These are phyloP conservation scores for Vulpes ferrilata DNA, from an alignment of 2,113 vertebrate genomes.

Conservation along the genomic window DNA sequence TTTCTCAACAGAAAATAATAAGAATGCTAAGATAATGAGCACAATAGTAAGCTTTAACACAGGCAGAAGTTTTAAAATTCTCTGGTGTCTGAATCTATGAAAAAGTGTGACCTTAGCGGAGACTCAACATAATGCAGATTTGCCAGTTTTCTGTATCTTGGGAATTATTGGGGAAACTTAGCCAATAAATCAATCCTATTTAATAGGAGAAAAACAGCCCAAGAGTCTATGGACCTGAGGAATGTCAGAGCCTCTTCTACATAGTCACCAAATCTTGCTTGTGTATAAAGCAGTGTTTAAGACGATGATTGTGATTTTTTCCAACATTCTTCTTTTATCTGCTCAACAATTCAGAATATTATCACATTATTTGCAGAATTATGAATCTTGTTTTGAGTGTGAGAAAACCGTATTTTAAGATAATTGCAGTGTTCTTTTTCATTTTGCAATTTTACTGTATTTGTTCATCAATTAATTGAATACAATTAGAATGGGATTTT, in stretches of 20 bases:
- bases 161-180: slow-evolving; percentile 85
- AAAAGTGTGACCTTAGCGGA: slow-evolving; percentile 82
- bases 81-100: slow-evolving; percentile 84
- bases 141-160: slow-evolving; percentile 84
- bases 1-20: slow-evolving; percentile 61
- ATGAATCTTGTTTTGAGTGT: background rate
- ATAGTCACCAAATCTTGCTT: slow-evolving; percentile 78
- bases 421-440: background rate
- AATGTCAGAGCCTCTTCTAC: slow-evolving; percentile 79
- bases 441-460: background rate
- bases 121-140: slow-evolving; percentile 79
- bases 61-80: slow-evolving; percentile 84
- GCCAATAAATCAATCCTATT: slow-evolving; percentile 77
- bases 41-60: slow-evolving; percentile 72
- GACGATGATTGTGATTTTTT: background rate
- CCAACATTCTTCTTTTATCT: background rate
- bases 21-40: slow-evolving; percentile 76
- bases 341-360: background rate
- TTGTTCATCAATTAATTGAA: background rate
- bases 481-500: background rate
- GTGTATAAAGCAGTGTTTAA: slow-evolving; percentile 72
- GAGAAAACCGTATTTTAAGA: background rate
- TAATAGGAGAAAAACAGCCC: slow-evolving; percentile 70
- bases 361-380: background rate
- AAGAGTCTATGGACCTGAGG: slow-evolving; percentile 58